Evolutionary conservation across 2,113 vertebrate species (phyloP), one percentile per base, ranked within the genome.

Genomic region (Clupea harengus): DNA sequence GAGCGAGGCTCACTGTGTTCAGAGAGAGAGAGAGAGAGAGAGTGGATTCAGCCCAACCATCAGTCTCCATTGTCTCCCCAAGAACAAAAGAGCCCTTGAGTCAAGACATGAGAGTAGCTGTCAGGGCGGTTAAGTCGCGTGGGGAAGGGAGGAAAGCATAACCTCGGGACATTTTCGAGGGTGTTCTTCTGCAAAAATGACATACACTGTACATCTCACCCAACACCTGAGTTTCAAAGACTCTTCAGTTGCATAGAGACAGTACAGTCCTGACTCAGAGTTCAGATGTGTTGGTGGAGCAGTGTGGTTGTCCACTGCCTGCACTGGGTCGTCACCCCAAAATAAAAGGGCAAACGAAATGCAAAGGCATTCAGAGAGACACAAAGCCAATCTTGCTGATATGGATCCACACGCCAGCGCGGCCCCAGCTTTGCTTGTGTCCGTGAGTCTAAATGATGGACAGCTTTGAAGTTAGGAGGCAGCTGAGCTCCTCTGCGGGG

Each of bases 351-450:
- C 54, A 20, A 60, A 7, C 4, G 54, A 60, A 60, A 60, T 22
- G 52, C 52, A 57, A 17, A 60, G 18, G 22, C 18, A 57, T 57
- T 57, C 52, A 57, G 52, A 4, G 18, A 60, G 54, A 22, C 20
- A 60, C 20, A 60, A 60, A 60, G 7, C 20, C 20, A 11, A 22
- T 22, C 18, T 60, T 60, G 54, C 32, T 17, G 25, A 82, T 82
- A 47, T 64, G 54, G 72, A 75, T 44, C n/a, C 67, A 80, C 25
- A 17, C 45, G 45, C 8, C 57, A 49, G 75, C 39, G 78, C 57
- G 86, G 87, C 54, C 45, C 64, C 57, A 46, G 82, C 67, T 85
- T 82, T 45, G 20, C 81, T 81, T 85, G 81, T 50, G 64, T 82
- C 85, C 60, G 17, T 44, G 83, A 83, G 81, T 84, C 45, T 46